A percentile compares a stretch with the other conserved stretches of the same genome.
Evolutionary conservation across 2,113 vertebrate genomes (phyloP).

Genomic region (Nerophis lumbriciformis): DNA sequence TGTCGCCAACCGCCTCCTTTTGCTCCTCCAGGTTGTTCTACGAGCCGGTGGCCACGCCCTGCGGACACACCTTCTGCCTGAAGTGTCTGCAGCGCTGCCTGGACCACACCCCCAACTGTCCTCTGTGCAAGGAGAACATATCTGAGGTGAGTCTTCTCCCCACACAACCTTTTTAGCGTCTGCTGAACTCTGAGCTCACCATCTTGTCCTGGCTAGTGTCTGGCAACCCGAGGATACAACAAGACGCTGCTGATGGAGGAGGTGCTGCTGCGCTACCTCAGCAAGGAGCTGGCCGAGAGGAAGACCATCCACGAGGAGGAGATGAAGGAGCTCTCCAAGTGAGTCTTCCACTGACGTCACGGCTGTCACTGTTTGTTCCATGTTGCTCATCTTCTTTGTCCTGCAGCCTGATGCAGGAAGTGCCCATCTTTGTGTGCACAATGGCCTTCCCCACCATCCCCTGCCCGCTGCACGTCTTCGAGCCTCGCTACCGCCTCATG

Average conservation of each 20-base stretch:
- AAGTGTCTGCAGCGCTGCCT: conserved; percentile 91
- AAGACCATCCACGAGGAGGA: conserved; percentile 89
- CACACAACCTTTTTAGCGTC: neutral
- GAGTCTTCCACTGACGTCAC: conserved; percentile 35
- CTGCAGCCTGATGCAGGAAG: conserved; percentile 86
- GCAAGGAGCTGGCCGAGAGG: conserved; percentile 83
- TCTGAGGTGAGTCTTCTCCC: conserved; percentile 71
- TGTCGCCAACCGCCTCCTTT: neutral
- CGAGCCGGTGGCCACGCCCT: conserved; percentile 87
- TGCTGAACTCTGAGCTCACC: neutral
- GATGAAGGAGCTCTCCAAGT: conserved; percentile 89
- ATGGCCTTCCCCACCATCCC: conserved; percentile 93
- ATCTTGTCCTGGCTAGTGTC: conserved; percentile 69
- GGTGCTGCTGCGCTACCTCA: conserved; percentile 80
- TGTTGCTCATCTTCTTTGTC: conserved; percentile 3
- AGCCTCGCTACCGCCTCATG: conserved; percentile 89
- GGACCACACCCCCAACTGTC: conserved; percentile 86
- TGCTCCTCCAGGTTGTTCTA: conserved; percentile 80
- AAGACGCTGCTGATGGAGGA: conserved; percentile 87
- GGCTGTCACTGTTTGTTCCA: no score
- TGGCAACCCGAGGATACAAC: conserved; percentile 84
- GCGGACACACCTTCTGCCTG: conserved; percentile 91
- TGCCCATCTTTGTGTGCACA: conserved; percentile 92
- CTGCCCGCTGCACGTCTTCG: conserved; percentile 88
- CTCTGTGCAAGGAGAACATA: conserved; percentile 89